A percentile compares a stretch with the other conserved stretches of the same genome.
Evolutionary conservation across 1,140 invertebrate species (phyloP).

Genomic region (Bombus sibiricus): DNA sequence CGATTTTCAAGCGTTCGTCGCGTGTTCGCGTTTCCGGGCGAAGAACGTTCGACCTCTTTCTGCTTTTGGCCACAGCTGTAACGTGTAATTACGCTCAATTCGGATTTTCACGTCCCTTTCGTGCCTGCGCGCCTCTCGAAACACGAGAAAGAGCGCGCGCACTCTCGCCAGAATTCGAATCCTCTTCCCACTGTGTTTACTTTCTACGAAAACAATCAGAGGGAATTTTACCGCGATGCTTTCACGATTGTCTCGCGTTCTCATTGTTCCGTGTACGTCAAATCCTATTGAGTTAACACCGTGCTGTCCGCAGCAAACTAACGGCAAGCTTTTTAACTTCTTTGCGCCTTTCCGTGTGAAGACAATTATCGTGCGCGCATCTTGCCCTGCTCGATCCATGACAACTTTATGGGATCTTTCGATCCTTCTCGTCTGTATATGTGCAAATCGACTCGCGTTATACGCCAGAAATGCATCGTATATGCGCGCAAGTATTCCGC

Average conservation of each 20-base stretch:
- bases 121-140: background rate
- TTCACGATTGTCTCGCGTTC: constrained; percentile 78
- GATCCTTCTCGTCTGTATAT: background rate
- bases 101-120: constrained; percentile 5
- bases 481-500: background rate
- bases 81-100: background rate
- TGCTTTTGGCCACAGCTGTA: background rate
- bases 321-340: constrained; percentile 48
- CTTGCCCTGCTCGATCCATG: background rate
- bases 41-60: constrained; percentile 48
- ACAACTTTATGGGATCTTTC: background rate
- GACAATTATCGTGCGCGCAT: constrained; percentile 31
- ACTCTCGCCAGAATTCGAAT: constrained; percentile 51
- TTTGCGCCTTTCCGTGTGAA: constrained; percentile 53
- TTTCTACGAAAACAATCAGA: constrained; percentile 74
- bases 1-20: constrained; percentile 34
- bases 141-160: constrained; percentile 25
- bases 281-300: constrained; percentile 54
- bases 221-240: constrained; percentile 69
- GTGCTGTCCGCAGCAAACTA: constrained; percentile 30
- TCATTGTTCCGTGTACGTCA: constrained; percentile 73
- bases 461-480: too few relatives aligned
- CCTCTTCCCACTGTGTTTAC: constrained; percentile 64
- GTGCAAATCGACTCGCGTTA: background rate
- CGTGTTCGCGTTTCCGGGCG: constrained; percentile 54